phyloP scores from a whole-genome alignment of 2,113 vertebrate genomes.

The Fulica atra region DNA sequence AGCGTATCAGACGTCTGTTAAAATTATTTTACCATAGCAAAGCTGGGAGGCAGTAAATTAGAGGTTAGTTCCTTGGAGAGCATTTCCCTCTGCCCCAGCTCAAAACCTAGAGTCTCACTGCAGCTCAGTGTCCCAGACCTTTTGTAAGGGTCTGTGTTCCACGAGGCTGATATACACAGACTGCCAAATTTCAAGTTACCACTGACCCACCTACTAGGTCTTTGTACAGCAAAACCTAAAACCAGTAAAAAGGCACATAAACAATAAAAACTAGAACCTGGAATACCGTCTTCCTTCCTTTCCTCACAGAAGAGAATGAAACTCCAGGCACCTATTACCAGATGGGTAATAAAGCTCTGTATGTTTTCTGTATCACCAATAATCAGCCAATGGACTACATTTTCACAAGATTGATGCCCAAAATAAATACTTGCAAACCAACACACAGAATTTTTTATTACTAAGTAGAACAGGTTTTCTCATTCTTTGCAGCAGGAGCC shows the following conservation, averaged over 20 bases:
- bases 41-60: neutral
- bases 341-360: neutral
- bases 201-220: neutral
- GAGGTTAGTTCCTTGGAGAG: neutral
- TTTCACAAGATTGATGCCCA: neutral
- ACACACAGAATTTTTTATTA: neutral
- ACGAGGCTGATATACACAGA: neutral
- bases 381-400: neutral
- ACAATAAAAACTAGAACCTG: neutral
- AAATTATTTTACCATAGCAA: constrained; percentile 10
- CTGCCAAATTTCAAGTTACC: neutral
- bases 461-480: neutral
- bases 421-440: neutral
- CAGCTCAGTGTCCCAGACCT: neutral
- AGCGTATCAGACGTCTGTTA: neutral
- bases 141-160: neutral
- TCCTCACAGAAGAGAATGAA: neutral
- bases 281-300: neutral
- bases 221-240: neutral
- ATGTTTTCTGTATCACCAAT: neutral
- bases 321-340: neutral
- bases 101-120: neutral
- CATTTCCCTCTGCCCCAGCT: neutral
- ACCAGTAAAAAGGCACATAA: constrained; percentile 3
- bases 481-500: neutral